phyloP scores from a whole-genome alignment of 2,797 vertebrate species.

The Pangasius larnaudii region DNA sequence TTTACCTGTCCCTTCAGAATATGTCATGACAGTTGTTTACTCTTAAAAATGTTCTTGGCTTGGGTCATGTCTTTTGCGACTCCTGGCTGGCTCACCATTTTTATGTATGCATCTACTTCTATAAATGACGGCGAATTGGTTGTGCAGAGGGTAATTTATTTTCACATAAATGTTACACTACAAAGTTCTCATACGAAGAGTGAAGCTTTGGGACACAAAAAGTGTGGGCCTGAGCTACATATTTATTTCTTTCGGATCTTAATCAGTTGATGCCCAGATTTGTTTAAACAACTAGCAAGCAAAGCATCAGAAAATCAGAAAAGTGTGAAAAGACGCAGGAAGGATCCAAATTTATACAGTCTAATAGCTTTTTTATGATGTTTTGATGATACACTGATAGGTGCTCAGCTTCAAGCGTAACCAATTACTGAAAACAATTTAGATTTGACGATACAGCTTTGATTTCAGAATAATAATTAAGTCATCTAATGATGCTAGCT shows the following conservation, averaged over 20 bases:
- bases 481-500: slow-evolving; percentile 30
- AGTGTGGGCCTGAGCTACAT: too few relatives aligned
- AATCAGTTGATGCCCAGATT: neutral
- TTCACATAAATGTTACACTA: neutral
- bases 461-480: slow-evolving; percentile 14
- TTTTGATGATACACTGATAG: neutral
- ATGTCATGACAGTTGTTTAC: neutral
- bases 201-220: neutral
- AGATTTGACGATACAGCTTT: slow-evolving; percentile 26
- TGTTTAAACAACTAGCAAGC: neutral
- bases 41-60: neutral
- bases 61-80: neutral
- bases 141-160: neutral
- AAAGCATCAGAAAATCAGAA: neutral
- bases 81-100: neutral
- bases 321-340: neutral
- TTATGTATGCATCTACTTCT: neutral
- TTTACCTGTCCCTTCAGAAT: neutral
- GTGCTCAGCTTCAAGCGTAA: slow-evolving; percentile 20
- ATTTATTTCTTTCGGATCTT: neutral
- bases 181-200: neutral
- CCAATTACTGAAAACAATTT: slow-evolving; percentile 32
- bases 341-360: neutral
- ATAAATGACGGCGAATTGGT: neutral
- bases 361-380: neutral